Conservation (phyloP, 2,797 vertebrate species). For the Urophycis tenuis region DNA sequence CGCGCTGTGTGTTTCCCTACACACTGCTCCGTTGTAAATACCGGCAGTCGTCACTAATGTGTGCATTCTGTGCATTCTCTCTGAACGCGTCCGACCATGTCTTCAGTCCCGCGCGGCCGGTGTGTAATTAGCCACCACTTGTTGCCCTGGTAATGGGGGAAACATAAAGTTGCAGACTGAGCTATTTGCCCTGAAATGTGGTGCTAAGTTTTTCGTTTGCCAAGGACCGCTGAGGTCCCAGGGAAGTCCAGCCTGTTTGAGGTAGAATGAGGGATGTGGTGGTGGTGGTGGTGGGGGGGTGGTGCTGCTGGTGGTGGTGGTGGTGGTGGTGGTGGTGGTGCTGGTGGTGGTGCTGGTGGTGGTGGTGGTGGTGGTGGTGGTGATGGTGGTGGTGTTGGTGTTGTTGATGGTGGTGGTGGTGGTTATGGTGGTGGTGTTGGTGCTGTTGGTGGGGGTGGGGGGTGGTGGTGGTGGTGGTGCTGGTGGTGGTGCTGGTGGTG, state of each 20-base stretch:
- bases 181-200: conserved; percentile 5
- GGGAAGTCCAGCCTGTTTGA: background rate
- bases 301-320: too few relatives aligned
- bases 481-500: too few relatives aligned
- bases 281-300: background rate
- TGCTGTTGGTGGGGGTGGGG: too few relatives aligned
- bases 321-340: too few relatives aligned
- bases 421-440: too few relatives aligned
- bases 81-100: background rate
- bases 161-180: conserved; percentile 23
- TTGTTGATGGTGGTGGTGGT: too few relatives aligned
- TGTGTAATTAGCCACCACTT: conserved; percentile 37
- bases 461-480: too few relatives aligned
- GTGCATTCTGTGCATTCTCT: conserved; percentile 52
- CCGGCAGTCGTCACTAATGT: conserved; percentile 13
- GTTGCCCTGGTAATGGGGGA: background rate
- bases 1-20: background rate
- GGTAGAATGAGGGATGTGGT: background rate
- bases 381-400: too few relatives aligned
- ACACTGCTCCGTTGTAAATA: conserved; percentile 22
- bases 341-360: too few relatives aligned
- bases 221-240: background rate
- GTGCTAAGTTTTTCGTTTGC: background rate
- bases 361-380: too few relatives aligned
- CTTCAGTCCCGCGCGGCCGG: background rate